Percentiles rank a stretch among this genome's conserved stretches.
These are phyloP conservation scores for Ibycter americanus DNA, from an alignment of 2,797 vertebrate species.

Conservation along the genomic window DNA sequence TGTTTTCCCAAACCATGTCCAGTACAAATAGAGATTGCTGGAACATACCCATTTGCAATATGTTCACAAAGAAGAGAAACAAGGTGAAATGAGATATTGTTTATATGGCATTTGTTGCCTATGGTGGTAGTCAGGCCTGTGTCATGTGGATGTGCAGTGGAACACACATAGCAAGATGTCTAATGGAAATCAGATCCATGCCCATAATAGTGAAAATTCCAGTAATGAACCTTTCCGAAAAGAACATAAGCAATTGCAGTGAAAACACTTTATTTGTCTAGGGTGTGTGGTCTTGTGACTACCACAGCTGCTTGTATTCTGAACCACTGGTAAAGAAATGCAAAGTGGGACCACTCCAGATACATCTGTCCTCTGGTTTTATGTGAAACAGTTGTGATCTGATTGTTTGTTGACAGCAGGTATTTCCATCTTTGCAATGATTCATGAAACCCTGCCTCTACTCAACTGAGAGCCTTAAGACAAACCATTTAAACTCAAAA, in stretches of 20 bases:
- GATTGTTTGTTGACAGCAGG: conserved; percentile 32
- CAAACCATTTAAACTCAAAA: neutral
- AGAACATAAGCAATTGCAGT: neutral
- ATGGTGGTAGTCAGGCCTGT: neutral
- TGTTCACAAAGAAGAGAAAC: neutral
- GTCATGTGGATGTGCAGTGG: neutral
- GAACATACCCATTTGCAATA: neutral
- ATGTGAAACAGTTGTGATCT: neutral
- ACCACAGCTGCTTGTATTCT: conserved; percentile 2
- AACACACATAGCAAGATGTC: neutral
- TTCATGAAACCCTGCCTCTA: neutral
- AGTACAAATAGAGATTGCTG: neutral
- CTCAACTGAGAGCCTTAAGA: neutral
- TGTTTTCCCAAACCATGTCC: neutral
- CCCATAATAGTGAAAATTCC: neutral
- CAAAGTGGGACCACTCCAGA: neutral
- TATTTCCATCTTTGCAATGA: conserved; percentile 12
- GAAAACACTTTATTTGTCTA: neutral
- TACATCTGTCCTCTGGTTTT: conserved; percentile 5
- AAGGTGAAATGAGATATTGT: neutral
- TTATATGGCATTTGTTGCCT: neutral
- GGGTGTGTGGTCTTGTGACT: neutral
- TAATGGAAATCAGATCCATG: neutral
- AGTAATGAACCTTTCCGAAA: neutral
- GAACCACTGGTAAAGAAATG: neutral